Percentiles rank a stretch among this genome's conserved stretches.
These are phyloP conservation scores for Hylomyscus alleni DNA, from an alignment of 2,797 vertebrate species.

Conservation along the genomic window DNA sequence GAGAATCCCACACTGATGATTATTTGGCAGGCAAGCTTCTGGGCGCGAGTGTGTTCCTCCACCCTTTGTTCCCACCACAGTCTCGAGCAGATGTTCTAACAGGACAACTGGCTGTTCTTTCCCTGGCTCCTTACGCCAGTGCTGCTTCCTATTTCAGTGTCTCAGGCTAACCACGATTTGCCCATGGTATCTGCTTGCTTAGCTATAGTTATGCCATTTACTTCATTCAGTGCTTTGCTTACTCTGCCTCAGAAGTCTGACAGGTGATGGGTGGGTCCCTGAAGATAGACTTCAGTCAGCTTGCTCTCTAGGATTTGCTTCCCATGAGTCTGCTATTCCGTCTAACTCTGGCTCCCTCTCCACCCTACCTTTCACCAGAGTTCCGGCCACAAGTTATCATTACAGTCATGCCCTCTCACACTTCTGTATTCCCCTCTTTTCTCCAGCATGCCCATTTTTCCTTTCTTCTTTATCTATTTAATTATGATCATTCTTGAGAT, in stretches of 20 bases:
- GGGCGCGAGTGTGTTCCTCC: slow-evolving; percentile 86
- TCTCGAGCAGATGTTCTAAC: slow-evolving; percentile 86
- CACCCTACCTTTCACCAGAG: neutral
- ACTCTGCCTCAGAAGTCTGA: slow-evolving; percentile 58
- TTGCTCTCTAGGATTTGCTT: neutral
- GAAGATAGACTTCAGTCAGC: slow-evolving; percentile 50
- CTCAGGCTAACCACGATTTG: slow-evolving; percentile 69
- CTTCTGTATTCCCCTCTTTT: neutral
- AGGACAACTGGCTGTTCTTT: slow-evolving; percentile 77
- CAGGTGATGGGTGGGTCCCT: slow-evolving; percentile 43
- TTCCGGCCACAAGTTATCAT: neutral
- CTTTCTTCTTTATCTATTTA: neutral
- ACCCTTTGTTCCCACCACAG: slow-evolving; percentile 83
- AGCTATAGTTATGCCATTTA: slow-evolving; percentile 57
- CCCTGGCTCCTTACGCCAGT: slow-evolving; percentile 69
- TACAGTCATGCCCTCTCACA: neutral
- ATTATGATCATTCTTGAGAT: neutral
- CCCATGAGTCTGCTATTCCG: slow-evolving; percentile 42
- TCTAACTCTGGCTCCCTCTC: slow-evolving; percentile 43
- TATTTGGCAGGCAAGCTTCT: slow-evolving; percentile 87
- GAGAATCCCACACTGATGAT: slow-evolving; percentile 83
- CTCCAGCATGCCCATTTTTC: neutral
- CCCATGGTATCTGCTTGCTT: slow-evolving; percentile 67
- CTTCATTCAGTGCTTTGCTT: slow-evolving; percentile 77
- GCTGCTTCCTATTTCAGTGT: slow-evolving; percentile 77